Base-by-base conservation (phyloP, 2,797 vertebrate genomes). In the Clangula hyemalis region DNA sequence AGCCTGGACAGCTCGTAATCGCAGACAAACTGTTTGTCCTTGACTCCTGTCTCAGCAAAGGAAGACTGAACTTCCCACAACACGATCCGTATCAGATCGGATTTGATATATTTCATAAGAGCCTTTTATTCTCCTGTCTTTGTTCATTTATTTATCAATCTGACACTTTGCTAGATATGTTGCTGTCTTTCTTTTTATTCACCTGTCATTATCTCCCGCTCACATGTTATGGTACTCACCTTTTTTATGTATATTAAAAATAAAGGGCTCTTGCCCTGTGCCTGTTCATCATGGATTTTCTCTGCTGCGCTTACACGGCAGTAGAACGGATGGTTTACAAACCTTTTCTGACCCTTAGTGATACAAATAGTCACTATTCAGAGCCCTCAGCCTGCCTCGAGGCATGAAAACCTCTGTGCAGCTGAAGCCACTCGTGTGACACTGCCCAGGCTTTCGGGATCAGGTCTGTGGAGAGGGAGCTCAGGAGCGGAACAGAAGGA, bases 91-190 rank as follows among this genome's bases (percentile, higher is more conserved):
- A 96, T 97, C 96, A 79, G 91, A 96, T 95, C 94, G 88, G 93
- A 93, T 96, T 93, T 97, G 94, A 97, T 96, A 12, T 93, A 96
- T 96, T 97, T 97, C 97, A 96, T 96, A 97, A 97, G 84, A 96
- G 95, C 58, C 91, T 95, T 90, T 97, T 96, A 97, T 97, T 97
- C 87, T 90, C 89, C 96, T 96, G 93, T 97, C 97, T 96, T 91
- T 85, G 84, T 89, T 96, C 95, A 96, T 96, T 97, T 97, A 96
- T 96, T 97, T 94, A 85, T 94, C 96, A 95, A 94, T 96, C 92
- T 95, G 96, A 96, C 96, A 95, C 91, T 82, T 96, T 81, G 88
- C 95, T 92, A 74, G 95, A 91, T 96, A 58, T 24, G 45, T 91
- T 12, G 12, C 96, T 78, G 96, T 92, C 96, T 95, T 88, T 92